A percentile compares a stretch with the other conserved stretches of the same genome.
Evolutionary conservation across 2,888 invertebrate species (phyloP).

Genomic region (Drosophila longiperda): DNA sequence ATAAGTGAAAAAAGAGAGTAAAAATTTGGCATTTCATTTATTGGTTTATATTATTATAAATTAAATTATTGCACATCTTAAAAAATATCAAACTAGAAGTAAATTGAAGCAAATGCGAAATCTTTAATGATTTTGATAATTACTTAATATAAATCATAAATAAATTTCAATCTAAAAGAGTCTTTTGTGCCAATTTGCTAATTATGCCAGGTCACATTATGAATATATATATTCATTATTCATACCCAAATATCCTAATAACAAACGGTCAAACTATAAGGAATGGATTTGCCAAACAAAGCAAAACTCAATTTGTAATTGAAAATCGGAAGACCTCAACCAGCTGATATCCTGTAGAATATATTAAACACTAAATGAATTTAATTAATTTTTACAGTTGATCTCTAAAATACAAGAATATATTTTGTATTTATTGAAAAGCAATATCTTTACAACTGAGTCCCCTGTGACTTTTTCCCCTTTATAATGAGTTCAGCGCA

Average conservation of each 20-base stretch:
- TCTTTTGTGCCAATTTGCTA: not conserved
- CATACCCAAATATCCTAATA: not conserved
- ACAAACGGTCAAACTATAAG: not conserved
- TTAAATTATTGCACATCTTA: not conserved
- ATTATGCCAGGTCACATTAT: not conserved
- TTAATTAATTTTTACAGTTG: not conserved
- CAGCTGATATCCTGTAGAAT: not conserved
- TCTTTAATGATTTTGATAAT: not conserved
- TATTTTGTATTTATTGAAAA: not conserved
- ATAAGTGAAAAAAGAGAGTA: too few species aligned
- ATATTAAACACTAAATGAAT: too few species aligned
- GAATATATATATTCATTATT: not conserved
- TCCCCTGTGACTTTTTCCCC: not conserved
- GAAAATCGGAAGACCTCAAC: not conserved
- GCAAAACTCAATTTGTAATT: not conserved
- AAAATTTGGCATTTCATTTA: too few species aligned
- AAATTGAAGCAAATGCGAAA: not conserved
- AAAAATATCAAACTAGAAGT: too few species aligned
- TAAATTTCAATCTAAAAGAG: not conserved
- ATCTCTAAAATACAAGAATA: not conserved
- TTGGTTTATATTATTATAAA: not conserved
- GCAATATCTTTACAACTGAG: not conserved
- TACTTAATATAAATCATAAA: not conserved
- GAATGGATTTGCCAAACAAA: not conserved
- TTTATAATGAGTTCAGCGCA: not conserved